Base-by-base conservation (phyloP, 2,888 invertebrate genomes). In the Adelognathus sp. region DNA sequence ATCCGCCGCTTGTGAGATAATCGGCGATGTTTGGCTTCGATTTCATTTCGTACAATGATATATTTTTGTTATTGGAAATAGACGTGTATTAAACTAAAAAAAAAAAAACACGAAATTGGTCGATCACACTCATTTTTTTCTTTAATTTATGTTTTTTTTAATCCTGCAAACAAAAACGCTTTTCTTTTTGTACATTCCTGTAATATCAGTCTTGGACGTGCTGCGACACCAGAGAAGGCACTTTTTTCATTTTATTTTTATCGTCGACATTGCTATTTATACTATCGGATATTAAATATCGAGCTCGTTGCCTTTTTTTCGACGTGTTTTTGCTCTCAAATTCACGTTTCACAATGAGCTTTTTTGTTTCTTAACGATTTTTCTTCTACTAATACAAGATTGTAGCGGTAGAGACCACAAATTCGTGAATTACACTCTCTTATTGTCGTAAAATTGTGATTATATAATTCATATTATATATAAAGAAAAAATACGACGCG, bases 1-100 rank as follows among this genome's bases (percentile, higher is more conserved):
- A 41, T n/a, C 33, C 44, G 29, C 44, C 69, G 70, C 74, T 36
- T 74, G 71, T 36, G 70, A 66, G 64, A 52, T 64, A 46, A 44
- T 79, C 81, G 82, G 81, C 81, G 82, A 86, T 79, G 80, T 82
- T 83, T 84, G 83, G 85, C 85, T 86, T 86, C 70, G 82, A 85
- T 86, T 88, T 86, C 81, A 82, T 86, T 87, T 87, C 84, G 84
- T 84, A 86, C 85, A 76, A 88, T 85, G 84, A 87, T 87, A 87
- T 88, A 88, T 88, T 88, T 88, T 88, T 88, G 86, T 88, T 87
- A 88, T 86, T 86, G 84, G 83, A 87, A 86, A 82, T 86, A 85
- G 85, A 85, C 69, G 80, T 86, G 82, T 86, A 87, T 87, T 87
- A 86, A 81, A 84, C 75, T 82, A 80, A 81, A 72, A 79, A 74